Conservation (phyloP, 1,140 invertebrate genomes). For the Zaprionus inermis region DNA sequence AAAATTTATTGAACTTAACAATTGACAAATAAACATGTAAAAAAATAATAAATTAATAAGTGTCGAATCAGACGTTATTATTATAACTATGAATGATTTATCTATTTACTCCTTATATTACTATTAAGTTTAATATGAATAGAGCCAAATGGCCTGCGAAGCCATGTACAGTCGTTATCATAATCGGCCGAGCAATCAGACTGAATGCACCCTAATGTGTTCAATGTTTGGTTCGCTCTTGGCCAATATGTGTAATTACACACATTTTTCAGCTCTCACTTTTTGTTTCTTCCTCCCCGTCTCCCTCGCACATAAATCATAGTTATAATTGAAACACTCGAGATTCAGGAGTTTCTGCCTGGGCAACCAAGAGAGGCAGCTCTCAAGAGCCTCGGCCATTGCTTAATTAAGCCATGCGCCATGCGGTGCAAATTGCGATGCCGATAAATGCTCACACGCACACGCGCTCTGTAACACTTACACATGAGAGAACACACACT, state of each 20-base stretch:
- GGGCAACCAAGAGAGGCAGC: conserved; percentile 23
- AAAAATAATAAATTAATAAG: too few species aligned
- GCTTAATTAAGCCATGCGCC: conserved; percentile 67
- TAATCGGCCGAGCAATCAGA: conserved; percentile 15
- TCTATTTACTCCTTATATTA: too few species aligned
- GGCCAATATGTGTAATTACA: conserved; percentile 17
- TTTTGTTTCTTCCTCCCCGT: not conserved
- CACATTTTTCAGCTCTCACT: not conserved
- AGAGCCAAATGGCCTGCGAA: not conserved
- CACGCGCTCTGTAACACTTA: conserved; percentile 8
- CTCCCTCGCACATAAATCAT: conserved; percentile 56
- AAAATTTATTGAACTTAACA: conserved; percentile 1
- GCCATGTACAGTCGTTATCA: not conserved
- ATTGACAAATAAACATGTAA: not conserved
- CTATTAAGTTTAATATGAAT: too few species aligned
- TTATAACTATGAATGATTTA: too few species aligned
- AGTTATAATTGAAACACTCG: conserved; percentile 46
- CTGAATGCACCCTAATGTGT: conserved; percentile 20
- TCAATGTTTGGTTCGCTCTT: conserved; percentile 6
- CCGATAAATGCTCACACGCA: conserved; percentile 30
- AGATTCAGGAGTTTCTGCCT: conserved; percentile 19
- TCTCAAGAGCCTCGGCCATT: conserved; percentile 34
- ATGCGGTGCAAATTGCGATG: conserved; percentile 49
- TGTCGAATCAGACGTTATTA: too few species aligned
- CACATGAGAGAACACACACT: conserved; percentile 3